Conservation (phyloP, 2,797 vertebrate species). For the Microtus agrestis region DNA sequence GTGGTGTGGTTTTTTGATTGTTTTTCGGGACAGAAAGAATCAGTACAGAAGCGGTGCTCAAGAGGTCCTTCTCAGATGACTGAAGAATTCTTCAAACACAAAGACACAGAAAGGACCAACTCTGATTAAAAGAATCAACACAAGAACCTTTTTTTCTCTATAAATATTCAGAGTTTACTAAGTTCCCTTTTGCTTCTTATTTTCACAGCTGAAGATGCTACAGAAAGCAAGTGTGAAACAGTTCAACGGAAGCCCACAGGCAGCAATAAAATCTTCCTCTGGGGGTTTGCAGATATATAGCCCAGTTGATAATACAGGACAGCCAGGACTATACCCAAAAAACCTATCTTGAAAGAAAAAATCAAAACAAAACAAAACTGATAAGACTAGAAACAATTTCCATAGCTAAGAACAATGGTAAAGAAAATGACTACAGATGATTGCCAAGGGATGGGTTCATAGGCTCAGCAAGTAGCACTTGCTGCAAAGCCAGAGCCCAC, state of each 20-base stretch:
- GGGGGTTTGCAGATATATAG: neutral
- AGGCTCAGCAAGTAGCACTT: neutral
- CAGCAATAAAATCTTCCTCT: neutral
- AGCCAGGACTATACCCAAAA: neutral
- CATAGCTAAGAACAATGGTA: neutral
- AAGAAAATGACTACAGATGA: neutral
- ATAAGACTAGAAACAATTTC: constrained; percentile 23
- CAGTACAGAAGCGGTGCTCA: constrained; percentile 43
- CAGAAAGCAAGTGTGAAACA: neutral
- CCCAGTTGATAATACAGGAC: neutral
- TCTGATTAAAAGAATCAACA: constrained; percentile 18
- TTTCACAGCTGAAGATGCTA: constrained; percentile 31
- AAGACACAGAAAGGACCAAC: neutral
- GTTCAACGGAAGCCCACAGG: neutral
- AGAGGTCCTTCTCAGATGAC: constrained; percentile 2
- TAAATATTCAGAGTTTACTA: constrained; percentile 10
- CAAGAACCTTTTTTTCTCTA: constrained; percentile 40
- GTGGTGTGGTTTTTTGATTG: neutral
- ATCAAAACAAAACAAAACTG: neutral
- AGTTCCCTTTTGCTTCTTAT: constrained; percentile 9
- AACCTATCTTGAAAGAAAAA: neutral
- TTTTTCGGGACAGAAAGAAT: neutral
- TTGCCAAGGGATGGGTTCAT: neutral
- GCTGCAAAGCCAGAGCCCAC: neutral
- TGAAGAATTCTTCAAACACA: neutral